Evolutionary conservation across 2,888 invertebrate genomes (phyloP).

Genomic region (Netelia fuscicornis): DNA sequence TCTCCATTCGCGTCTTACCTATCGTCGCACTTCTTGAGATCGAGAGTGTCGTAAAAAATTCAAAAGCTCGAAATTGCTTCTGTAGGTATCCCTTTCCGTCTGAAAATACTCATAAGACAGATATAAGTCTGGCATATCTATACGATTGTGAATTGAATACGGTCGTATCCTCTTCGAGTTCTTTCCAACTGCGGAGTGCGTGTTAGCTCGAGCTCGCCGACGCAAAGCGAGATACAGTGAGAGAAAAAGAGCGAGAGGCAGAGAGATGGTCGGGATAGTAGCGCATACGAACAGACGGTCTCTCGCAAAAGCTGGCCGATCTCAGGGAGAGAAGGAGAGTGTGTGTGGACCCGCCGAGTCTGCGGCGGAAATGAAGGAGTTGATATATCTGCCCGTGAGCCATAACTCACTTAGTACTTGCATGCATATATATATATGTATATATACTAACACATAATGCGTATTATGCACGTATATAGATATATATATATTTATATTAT

Average conservation of each 20-base stretch:
- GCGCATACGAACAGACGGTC: slow-evolving; percentile 53
- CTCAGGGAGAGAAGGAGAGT: slow-evolving; percentile 46
- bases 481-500: slow-evolving; percentile 21
- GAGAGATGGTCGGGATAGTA: slow-evolving; percentile 1
- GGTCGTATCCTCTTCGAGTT: slow-evolving; percentile 34
- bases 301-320: slow-evolving; percentile 56
- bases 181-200: slow-evolving; percentile 50
- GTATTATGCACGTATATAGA: slow-evolving; percentile 29
- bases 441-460: slow-evolving; percentile 44
- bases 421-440: slow-evolving; percentile 49
- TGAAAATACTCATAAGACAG: neutral
- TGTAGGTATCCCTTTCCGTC: neutral
- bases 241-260: slow-evolving; percentile 20
- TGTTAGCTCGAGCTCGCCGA: slow-evolving; percentile 47
- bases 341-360: slow-evolving; percentile 76
- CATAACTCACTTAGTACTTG: slow-evolving; percentile 83
- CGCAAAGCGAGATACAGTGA: slow-evolving; percentile 7
- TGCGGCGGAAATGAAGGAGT: slow-evolving; percentile 83
- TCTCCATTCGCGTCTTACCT: neutral
- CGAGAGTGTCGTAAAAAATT: neutral
- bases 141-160: slow-evolving; percentile 50
- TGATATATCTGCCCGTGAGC: slow-evolving; percentile 82
- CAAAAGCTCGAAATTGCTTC: neutral
- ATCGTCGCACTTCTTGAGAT: neutral
- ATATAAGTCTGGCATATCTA: neutral